phyloP scores from a whole-genome alignment of 2,113 vertebrate species.

The Nothoprocta perdicaria region DNA sequence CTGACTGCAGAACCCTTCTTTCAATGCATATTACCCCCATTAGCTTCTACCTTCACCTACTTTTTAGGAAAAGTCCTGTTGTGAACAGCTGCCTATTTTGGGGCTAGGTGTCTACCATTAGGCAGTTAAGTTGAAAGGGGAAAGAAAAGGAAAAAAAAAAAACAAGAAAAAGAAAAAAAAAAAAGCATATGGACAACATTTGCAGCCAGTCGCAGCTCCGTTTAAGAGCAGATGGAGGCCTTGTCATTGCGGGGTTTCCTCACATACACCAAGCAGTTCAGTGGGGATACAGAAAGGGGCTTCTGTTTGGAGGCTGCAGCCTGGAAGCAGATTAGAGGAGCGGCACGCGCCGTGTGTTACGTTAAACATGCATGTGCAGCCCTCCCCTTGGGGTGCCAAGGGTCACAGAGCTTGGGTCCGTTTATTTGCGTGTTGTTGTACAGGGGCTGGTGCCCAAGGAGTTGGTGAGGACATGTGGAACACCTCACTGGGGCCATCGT shows the following conservation, averaged over 20 bases:
- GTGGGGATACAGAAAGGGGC: constrained; percentile 47
- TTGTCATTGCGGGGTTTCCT: constrained; percentile 67
- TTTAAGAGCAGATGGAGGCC: constrained; percentile 65
- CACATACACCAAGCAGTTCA: constrained; percentile 29
- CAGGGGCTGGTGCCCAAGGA: constrained; percentile 32
- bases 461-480: constrained; percentile 43
- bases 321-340: constrained; percentile 62
- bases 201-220: constrained; percentile 55
- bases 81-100: constrained; percentile 31
- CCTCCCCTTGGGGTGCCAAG: background rate
- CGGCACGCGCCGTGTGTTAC: constrained; percentile 43
- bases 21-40: accelerated
- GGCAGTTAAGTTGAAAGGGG: constrained; percentile 31
- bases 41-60: background rate
- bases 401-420: constrained; percentile 53
- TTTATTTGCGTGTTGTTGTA: constrained; percentile 59
- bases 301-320: constrained; percentile 67
- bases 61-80: background rate
- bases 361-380: constrained; percentile 63
- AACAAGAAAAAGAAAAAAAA: constrained; percentile 4
- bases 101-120: constrained; percentile 56
- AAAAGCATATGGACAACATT: constrained; percentile 71
- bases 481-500: background rate
- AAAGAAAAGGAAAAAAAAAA: background rate
- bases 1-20: background rate